Evolutionary conservation across 37 sponge, comb jelly and placozoan genomes (phyloP).

Genomic region (Axinella damicornis): DNA sequence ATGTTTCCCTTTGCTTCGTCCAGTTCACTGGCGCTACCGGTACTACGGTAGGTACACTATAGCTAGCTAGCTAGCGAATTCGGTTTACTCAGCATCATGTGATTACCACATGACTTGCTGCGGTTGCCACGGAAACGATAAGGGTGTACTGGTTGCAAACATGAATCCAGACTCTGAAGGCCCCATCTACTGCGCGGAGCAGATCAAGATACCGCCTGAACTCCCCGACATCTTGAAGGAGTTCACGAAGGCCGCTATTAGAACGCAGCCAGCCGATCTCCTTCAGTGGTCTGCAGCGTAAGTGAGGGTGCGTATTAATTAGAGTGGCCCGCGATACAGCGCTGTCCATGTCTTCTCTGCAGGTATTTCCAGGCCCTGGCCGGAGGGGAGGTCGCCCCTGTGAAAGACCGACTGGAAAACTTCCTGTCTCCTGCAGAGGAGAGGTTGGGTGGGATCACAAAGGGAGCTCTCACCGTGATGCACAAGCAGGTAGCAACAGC

Average conservation of each 20-base stretch:
- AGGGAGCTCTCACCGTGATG: constrained; percentile 81
- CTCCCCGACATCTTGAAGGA: constrained; percentile 94
- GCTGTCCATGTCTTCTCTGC: background rate
- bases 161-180: constrained; percentile 78
- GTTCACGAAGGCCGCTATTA: constrained; percentile 98
- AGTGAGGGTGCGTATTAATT: constrained; percentile 41
- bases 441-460: constrained; percentile 67
- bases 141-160: background rate
- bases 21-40: too few relatives aligned
- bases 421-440: constrained; percentile 39
- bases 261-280: constrained; percentile 94
- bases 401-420: constrained; percentile 85
- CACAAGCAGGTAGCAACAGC: constrained; percentile 98
- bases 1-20: too few relatives aligned
- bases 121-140: background rate
- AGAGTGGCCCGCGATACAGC: background rate
- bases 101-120: too few relatives aligned
- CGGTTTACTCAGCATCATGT: too few relatives aligned
- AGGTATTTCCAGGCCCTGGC: constrained; percentile 94
- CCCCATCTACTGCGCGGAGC: constrained; percentile 95
- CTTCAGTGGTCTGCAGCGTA: constrained; percentile 94
- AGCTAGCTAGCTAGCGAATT: too few relatives aligned
- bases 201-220: constrained; percentile 94
- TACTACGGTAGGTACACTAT: too few relatives aligned
- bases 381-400: constrained; percentile 81